A percentile compares a stretch with the other conserved stretches of the same genome.
Conservation (phyloP, 2,888 invertebrate genomes). For the Galerucella nymphaeae region DNA sequence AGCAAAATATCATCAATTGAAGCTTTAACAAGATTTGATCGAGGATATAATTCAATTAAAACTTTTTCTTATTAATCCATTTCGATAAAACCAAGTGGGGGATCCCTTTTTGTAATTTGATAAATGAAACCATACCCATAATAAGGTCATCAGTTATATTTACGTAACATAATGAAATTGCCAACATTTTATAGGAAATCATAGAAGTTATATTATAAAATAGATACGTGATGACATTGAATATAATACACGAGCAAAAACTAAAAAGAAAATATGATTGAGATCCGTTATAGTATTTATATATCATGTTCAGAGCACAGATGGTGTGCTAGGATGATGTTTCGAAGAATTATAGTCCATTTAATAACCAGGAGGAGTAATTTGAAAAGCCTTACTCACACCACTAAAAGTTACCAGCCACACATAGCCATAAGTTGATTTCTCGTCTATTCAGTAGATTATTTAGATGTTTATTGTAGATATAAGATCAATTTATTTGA, state of each 20-base stretch:
- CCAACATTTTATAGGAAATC: slow-evolving; percentile 14
- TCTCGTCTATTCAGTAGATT: too few relatives aligned
- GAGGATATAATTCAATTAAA: slow-evolving; percentile 5
- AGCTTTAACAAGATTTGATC: neutral
- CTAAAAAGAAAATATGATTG: neutral
- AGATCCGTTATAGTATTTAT: too few relatives aligned
- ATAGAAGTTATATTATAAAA: slow-evolving; percentile 12
- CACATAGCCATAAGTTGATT: too few relatives aligned
- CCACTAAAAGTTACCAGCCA: too few relatives aligned
- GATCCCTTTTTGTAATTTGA: slow-evolving; percentile 16
- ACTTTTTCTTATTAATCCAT: slow-evolving; percentile 6
- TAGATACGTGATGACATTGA: slow-evolving; percentile 6
- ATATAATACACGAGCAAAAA: neutral
- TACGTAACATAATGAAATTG: slow-evolving; percentile 36
- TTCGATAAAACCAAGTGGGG: slow-evolving; percentile 4
- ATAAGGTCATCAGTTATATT: slow-evolving; percentile 21
- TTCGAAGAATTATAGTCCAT: too few relatives aligned
- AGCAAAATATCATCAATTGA: neutral
- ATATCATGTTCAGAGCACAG: too few relatives aligned
- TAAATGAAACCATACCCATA: slow-evolving; percentile 13
- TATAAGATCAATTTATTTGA: too few relatives aligned
- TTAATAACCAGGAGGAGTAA: too few relatives aligned
- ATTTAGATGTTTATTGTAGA: too few relatives aligned
- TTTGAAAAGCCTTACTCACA: too few relatives aligned
- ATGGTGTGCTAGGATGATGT: too few relatives aligned